Conservation (phyloP, 2,113 vertebrate genomes). For the Tragulus kanchil region DNA sequence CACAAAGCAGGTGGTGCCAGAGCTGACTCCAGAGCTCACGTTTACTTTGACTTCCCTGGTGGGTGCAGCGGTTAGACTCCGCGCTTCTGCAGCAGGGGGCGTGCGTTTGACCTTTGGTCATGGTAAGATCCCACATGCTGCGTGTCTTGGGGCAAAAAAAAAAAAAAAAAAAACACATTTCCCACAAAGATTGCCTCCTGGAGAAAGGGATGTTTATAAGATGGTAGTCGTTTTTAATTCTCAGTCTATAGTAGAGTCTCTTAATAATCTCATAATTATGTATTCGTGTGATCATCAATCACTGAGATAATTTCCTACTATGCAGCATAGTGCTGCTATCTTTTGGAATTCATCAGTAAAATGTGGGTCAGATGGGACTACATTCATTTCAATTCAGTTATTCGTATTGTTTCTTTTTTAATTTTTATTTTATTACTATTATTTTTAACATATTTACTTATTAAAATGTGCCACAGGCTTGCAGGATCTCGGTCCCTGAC, state of each 20-base stretch:
- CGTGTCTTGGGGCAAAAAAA: neutral
- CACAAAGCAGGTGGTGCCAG: neutral
- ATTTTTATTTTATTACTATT: neutral
- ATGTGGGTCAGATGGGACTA: neutral
- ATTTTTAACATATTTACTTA: neutral
- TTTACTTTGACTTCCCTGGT: neutral
- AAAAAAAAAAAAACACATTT: neutral
- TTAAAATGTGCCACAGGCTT: neutral
- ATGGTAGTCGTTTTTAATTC: neutral
- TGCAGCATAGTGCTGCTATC: neutral
- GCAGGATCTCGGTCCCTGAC: neutral
- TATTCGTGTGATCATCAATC: neutral
- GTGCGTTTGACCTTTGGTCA: neutral
- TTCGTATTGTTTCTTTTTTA: too few relatives aligned
- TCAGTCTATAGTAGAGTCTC: neutral
- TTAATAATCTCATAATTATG: neutral
- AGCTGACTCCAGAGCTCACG: neutral
- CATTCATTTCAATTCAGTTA: neutral
- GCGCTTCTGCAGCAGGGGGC: neutral
- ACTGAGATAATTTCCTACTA: neutral
- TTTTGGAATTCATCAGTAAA: conserved; percentile 35
- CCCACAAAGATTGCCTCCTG: neutral
- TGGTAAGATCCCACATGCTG: neutral
- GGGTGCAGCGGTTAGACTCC: neutral
- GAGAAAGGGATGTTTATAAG: neutral